phyloP scores from a whole-genome alignment of 2,888 invertebrate species.

The Dryobotodes eremita region DNA sequence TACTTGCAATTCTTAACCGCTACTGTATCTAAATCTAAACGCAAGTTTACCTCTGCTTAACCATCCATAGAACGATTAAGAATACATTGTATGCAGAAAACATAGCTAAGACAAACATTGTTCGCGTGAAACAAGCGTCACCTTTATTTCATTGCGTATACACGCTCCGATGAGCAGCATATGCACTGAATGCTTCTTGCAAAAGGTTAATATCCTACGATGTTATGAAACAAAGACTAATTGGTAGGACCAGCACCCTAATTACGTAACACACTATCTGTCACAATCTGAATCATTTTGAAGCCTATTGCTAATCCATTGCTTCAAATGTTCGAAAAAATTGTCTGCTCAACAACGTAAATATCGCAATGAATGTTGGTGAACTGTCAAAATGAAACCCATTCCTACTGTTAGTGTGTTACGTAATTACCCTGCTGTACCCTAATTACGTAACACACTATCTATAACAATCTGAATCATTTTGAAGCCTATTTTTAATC shows the following conservation, averaged over 20 bases:
- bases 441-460: too few species aligned
- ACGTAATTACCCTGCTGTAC: too few species aligned
- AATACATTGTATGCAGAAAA: conserved; percentile 26
- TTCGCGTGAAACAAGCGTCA: conserved; percentile 47
- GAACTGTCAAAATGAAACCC: too few species aligned
- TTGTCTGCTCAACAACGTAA: too few species aligned
- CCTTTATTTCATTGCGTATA: conserved; percentile 58
- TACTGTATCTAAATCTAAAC: not conserved
- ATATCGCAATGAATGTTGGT: too few species aligned
- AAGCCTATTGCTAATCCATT: too few species aligned
- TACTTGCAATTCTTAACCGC: not conserved
- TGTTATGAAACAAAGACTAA: conserved; percentile 53
- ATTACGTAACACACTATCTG: too few species aligned
- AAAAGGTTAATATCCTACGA: conserved; percentile 63
- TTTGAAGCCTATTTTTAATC: too few species aligned
- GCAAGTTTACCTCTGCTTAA: not conserved
- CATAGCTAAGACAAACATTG: conserved; percentile 23
- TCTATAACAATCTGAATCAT: too few species aligned
- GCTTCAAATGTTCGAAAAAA: too few species aligned
- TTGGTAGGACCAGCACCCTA: conserved; percentile 15
- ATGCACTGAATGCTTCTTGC: conserved; percentile 58
- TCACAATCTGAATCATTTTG: too few species aligned
- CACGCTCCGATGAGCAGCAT: conserved; percentile 61
- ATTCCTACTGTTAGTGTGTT: too few species aligned
- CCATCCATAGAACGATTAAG: conserved; percentile 35